phyloP scores from a whole-genome alignment of 2,113 vertebrate species.

The Oenanthe oenanthe region DNA sequence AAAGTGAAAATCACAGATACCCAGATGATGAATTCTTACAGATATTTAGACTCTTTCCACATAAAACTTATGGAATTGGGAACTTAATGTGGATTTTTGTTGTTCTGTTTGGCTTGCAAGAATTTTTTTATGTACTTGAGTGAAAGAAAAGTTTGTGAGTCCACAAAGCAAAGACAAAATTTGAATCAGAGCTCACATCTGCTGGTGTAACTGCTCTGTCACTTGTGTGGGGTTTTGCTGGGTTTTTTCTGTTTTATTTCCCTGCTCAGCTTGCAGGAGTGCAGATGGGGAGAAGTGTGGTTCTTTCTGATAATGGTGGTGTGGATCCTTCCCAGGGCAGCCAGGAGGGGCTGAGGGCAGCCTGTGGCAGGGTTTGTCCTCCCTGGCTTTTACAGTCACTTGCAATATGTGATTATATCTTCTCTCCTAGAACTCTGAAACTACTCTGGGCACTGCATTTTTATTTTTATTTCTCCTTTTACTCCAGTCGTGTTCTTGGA shows the following conservation, averaged over 20 bases:
- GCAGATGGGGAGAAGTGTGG: background rate
- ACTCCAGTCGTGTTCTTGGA: constrained; percentile 1
- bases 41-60: background rate
- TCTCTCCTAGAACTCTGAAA: background rate
- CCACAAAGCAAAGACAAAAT: background rate
- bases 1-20: background rate
- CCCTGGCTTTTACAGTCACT: background rate
- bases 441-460: background rate
- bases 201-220: background rate
- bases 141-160: background rate
- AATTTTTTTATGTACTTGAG: background rate
- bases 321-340: background rate
- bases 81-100: accelerated
- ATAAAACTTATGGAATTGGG: background rate
- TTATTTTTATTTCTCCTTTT: background rate
- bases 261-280: background rate
- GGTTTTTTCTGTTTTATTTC: background rate
- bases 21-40: background rate
- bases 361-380: background rate
- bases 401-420: constrained; percentile 3
- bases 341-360: background rate
- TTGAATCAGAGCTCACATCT: background rate
- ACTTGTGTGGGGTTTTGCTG: background rate
- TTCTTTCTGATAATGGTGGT: background rate
- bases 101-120: background rate